phyloP scores from a whole-genome alignment of 2,113 vertebrate genomes.

The Zootoca vivipara region DNA sequence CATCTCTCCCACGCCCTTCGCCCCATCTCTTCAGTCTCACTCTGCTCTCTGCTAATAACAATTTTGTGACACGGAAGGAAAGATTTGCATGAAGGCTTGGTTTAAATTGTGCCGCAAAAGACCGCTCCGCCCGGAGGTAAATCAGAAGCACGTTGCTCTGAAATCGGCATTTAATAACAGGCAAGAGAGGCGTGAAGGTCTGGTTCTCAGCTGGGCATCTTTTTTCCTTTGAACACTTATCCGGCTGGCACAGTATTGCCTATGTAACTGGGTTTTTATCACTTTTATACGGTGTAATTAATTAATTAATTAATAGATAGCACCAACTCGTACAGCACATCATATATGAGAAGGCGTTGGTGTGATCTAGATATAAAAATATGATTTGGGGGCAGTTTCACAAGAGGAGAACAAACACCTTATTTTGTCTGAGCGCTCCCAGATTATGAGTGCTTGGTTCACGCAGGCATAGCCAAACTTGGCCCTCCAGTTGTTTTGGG shows the following conservation, averaged over 20 bases:
- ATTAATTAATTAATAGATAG: neutral
- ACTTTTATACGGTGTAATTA: neutral
- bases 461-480: too few species aligned
- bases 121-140: neutral
- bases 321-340: too few species aligned
- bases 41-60: neutral
- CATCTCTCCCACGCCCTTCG: too few species aligned
- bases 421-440: neutral
- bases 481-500: too few species aligned
- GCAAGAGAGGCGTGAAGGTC: neutral
- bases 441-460: neutral
- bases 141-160: neutral
- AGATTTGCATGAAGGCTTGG: neutral
- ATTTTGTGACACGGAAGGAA: neutral
- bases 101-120: neutral
- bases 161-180: neutral
- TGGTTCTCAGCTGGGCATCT: neutral
- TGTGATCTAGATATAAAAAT: too few species aligned
- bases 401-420: neutral
- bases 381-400: neutral
- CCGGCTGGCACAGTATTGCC: neutral
- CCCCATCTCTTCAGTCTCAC: neutral
- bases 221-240: neutral
- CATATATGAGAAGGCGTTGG: too few species aligned
- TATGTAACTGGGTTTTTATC: neutral